Evolutionary conservation across 2,888 invertebrate species (phyloP).

Genomic region (Calameuta filiformis): DNA sequence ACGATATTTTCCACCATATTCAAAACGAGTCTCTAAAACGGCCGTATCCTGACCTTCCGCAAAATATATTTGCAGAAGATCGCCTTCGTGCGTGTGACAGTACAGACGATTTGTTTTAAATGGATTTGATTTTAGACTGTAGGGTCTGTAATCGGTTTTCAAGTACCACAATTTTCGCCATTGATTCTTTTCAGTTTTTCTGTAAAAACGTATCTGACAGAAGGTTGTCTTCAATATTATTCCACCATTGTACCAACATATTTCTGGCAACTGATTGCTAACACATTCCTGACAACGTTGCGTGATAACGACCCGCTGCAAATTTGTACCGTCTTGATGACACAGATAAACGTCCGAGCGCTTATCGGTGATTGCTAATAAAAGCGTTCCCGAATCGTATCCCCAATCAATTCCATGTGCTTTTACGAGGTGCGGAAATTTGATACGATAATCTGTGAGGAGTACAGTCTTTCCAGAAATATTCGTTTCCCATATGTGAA

Average conservation of each 20-base stretch:
- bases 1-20: slow-evolving; percentile 38
- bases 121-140: slow-evolving; percentile 41
- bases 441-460: slow-evolving; percentile 39
- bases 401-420: slow-evolving; percentile 50
- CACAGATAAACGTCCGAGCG: slow-evolving; percentile 50
- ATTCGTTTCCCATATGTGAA: slow-evolving; percentile 50
- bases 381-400: slow-evolving; percentile 30
- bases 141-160: slow-evolving; percentile 40
- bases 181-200: slow-evolving; percentile 23
- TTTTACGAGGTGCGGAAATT: slow-evolving; percentile 35
- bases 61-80: slow-evolving; percentile 45
- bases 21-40: slow-evolving; percentile 20
- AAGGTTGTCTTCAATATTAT: slow-evolving; percentile 54
- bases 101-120: slow-evolving; percentile 42
- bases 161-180: slow-evolving; percentile 50
- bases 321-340: slow-evolving; percentile 39
- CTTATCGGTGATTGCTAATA: slow-evolving; percentile 49
- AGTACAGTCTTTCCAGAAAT: slow-evolving; percentile 29
- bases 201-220: slow-evolving; percentile 54
- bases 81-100: slow-evolving; percentile 51
- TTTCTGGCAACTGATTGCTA: slow-evolving; percentile 41
- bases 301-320: slow-evolving; percentile 44
- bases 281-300: slow-evolving; percentile 43
- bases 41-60: slow-evolving; percentile 22
- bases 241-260: slow-evolving; percentile 53